Conservation (phyloP, 2,888 invertebrate species). For the Muschampia staudingeri region DNA sequence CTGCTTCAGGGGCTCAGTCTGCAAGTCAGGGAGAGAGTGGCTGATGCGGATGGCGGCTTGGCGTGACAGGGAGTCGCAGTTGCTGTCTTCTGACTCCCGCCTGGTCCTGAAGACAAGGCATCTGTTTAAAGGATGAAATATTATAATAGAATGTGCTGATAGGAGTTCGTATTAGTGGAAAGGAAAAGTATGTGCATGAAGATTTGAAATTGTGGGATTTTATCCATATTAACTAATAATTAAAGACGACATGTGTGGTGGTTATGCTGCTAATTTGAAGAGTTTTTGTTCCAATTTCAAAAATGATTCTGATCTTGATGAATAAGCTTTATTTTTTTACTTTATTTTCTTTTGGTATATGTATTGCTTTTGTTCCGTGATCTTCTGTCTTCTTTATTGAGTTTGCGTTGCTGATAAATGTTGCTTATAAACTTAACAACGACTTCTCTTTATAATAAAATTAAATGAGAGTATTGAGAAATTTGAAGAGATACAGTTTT, state of each 20-base stretch:
- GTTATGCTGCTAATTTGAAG: too few species aligned
- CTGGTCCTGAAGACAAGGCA: conserved; percentile 78
- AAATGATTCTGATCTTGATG: too few species aligned
- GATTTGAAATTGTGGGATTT: background rate
- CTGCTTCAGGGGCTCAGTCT: conserved; percentile 93
- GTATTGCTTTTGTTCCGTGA: too few species aligned
- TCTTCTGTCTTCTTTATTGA: too few species aligned
- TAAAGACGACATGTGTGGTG: too few species aligned
- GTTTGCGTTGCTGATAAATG: background rate
- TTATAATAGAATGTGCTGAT: conserved; percentile 29
- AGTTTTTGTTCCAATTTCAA: too few species aligned
- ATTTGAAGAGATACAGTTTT: conserved; percentile 85
- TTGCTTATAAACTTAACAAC: background rate
- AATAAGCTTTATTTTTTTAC: too few species aligned
- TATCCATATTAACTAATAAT: too few species aligned
- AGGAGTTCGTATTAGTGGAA: background rate
- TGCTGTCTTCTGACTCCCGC: conserved; percentile 88
- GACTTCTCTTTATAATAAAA: conserved; percentile 64
- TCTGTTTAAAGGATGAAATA: conserved; percentile 41
- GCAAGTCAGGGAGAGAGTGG: conserved; percentile 94
- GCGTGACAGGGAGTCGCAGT: conserved; percentile 91
- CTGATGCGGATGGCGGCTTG: conserved; percentile 94
- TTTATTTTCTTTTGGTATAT: too few species aligned
- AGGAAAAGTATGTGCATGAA: background rate
- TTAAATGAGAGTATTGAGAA: conserved; percentile 86